phyloP scores from a whole-genome alignment of 2,888 invertebrate species.

The Mimas tiliae region DNA sequence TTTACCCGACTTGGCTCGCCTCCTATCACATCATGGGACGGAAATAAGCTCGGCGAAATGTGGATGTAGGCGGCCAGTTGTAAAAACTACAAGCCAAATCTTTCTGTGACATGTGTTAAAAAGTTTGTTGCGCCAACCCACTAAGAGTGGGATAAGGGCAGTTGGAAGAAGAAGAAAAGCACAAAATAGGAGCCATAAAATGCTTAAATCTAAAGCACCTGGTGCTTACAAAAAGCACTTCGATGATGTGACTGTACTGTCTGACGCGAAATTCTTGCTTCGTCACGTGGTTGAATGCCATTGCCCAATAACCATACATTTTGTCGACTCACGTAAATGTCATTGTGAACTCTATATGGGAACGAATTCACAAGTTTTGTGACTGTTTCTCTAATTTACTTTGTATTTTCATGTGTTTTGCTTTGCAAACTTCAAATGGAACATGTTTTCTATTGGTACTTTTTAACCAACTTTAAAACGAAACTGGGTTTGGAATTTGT shows the following conservation, averaged over 20 bases:
- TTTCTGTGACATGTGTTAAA: too few species aligned
- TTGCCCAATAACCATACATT: conserved; percentile 6
- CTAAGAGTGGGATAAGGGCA: too few species aligned
- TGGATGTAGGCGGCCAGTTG: too few species aligned
- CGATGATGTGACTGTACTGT: neutral
- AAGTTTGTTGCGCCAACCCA: too few species aligned
- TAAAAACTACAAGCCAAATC: too few species aligned
- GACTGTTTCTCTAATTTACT: conserved; percentile 15
- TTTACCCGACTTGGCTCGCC: too few species aligned
- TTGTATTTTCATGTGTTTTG: neutral
- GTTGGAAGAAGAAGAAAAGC: too few species aligned
- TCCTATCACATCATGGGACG: too few species aligned
- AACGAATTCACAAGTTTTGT: neutral
- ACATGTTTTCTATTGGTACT: too few species aligned
- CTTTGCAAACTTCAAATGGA: neutral
- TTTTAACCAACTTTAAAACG: too few species aligned
- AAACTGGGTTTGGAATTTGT: too few species aligned
- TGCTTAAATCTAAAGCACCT: neutral
- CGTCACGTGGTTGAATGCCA: conserved; percentile 9
- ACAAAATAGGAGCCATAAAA: neutral
- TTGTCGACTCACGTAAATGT: conserved; percentile 19
- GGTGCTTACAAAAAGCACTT: neutral
- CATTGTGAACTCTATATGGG: neutral
- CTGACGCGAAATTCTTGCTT: neutral
- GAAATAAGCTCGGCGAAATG: too few species aligned